Conservation (phyloP, 1,140 invertebrate species). For the Pomacea maculata region DNA sequence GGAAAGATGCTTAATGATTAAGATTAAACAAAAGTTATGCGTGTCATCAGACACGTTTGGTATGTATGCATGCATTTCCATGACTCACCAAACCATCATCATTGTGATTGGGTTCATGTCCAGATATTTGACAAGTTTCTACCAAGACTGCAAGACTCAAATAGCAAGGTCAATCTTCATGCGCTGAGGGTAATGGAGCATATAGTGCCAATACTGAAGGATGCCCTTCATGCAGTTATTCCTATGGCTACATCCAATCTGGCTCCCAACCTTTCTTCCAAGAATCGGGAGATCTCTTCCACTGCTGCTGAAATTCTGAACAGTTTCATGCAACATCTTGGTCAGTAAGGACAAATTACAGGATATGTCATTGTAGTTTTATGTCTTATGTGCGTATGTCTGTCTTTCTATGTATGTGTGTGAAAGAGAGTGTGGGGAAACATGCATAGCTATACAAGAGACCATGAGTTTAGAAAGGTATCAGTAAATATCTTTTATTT, state of each 20-base stretch:
- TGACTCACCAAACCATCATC: background rate
- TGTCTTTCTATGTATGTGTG: no score
- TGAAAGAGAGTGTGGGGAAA: no score
- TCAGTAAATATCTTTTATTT: no score
- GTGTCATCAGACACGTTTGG: no score
- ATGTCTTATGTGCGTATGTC: no score
- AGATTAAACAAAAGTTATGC: no score
- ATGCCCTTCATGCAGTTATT: constrained; percentile 51
- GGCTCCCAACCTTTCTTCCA: constrained; percentile 63
- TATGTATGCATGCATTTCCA: no score
- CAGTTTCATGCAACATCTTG: constrained; percentile 58
- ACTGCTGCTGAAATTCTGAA: constrained; percentile 59
- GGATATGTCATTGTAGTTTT: no score
- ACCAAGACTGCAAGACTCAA: constrained; percentile 61
- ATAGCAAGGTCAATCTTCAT: constrained; percentile 64
- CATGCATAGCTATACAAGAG: no score
- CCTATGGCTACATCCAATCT: constrained; percentile 57
- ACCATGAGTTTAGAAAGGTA: no score
- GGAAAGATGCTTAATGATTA: no score
- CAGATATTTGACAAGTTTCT: constrained; percentile 66
- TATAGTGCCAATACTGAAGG: constrained; percentile 53
- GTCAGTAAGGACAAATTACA: constrained; percentile 36
- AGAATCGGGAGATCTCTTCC: constrained; percentile 62
- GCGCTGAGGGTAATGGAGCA: constrained; percentile 61
- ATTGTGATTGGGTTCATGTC: constrained; percentile 21